phyloP scores from a whole-genome alignment of 2,113 vertebrate species.

The Carassius gibelio region DNA sequence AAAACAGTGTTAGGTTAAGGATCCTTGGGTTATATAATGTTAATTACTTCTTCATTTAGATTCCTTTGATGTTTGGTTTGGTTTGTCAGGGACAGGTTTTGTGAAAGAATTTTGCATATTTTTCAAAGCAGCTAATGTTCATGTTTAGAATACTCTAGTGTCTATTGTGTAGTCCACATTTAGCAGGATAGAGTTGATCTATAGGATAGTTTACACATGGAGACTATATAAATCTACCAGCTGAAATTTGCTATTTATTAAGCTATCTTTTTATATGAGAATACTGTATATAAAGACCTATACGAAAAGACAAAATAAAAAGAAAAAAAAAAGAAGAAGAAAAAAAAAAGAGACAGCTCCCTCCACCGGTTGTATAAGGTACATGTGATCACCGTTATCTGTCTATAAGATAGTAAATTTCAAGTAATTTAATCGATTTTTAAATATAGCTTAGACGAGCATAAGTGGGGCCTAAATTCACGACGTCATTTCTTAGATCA shows the following conservation, averaged over 20 bases:
- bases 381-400: not conserved
- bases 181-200: too few species aligned
- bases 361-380: not conserved
- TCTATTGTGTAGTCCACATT: too few species aligned
- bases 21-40: not conserved
- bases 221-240: too few species aligned
- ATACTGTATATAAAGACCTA: not conserved
- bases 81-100: too few species aligned
- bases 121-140: not conserved
- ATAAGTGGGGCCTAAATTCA: not conserved
- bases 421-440: not conserved
- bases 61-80: not conserved
- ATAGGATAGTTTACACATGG: too few species aligned
- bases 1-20: not conserved
- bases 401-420: not conserved
- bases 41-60: not conserved
- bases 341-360: not conserved
- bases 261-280: too few species aligned
- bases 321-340: not conserved
- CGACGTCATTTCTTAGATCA: constrained; percentile 2
- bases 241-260: too few species aligned
- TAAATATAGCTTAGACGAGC: not conserved
- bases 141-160: too few species aligned
- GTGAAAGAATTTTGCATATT: too few species aligned
- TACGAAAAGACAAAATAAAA: not conserved